Base-by-base conservation (phyloP, 2,888 invertebrate genomes). In the Plebejus argus region DNA sequence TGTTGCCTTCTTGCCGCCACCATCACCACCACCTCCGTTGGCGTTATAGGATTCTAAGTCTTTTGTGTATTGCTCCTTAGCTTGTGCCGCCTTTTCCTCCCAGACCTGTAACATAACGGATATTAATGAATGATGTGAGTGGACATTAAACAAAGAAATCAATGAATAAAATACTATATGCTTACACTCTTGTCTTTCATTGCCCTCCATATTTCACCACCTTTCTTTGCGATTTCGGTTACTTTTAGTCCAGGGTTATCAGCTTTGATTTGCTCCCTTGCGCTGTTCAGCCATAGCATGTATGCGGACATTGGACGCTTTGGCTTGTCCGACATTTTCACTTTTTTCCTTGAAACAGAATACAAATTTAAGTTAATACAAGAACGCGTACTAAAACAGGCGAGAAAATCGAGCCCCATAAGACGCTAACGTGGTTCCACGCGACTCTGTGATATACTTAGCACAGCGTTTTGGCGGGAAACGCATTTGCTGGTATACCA, bases 231-330 rank as follows among this genome's bases (percentile, higher is more conserved):
- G 80, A 99, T 96, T 86, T 99, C 99, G 10, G 98, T 98, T 39
- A 99, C 96, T 86, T 97, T 96, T 81, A 98, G 96, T 80, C 98
- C 98, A 45, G 99, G 99, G 94, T 98, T 96, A 76, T 98, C 98
- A 56, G 96, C 94, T 91, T 99, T 99, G 82, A 99, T 98, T 82
- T 95, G 94, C 84, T 98, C 98, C 83, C 99, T 95, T 79, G 95
- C 96, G 83, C 97, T 98, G 89, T 98, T 98, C 82, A 99, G 94
- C 98, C 99, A 99, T 82, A 99, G 89, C 97, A 99, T 98, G 89
- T 98, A 99, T 3, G 98, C 99, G 76, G 98, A 97, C 86, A 96
- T 95, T 61, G 99, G 97, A 87, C 99, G 96, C 93, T 99, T 99
- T 75, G 99, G 99, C 92, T 96, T 99, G 97, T 95, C 96, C 96